Conservation (phyloP, 2,113 vertebrate species). For the Ornithorhynchus anatinus region DNA sequence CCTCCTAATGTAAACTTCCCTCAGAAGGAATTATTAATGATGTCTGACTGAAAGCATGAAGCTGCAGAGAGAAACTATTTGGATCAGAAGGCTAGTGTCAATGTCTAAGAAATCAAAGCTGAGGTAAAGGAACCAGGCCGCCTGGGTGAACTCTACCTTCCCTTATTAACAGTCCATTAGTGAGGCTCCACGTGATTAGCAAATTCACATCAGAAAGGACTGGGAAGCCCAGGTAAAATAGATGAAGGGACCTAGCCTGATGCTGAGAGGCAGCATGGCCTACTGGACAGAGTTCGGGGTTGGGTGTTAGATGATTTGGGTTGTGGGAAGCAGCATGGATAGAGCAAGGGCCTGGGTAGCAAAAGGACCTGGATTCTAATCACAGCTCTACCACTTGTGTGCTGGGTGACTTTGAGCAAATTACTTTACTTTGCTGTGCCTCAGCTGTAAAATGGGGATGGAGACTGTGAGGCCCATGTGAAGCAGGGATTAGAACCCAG, state of each 20-base stretch:
- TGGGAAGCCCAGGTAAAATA: not conserved
- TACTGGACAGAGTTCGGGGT: no score
- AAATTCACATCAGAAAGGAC: slow-evolving; percentile 4
- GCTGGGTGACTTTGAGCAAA: no score
- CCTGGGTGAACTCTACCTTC: not conserved
- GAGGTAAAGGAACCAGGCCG: not conserved
- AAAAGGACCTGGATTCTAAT: no score
- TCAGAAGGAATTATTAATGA: slow-evolving; percentile 37
- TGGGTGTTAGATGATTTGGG: no score
- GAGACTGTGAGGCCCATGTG: no score
- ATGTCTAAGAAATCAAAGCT: not conserved
- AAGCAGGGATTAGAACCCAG: no score
- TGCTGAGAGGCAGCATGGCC: no score
- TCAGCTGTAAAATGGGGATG: no score
- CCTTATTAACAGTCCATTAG: not conserved
- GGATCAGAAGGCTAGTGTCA: not conserved
- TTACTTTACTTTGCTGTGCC: no score
- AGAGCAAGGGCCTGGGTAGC: no score
- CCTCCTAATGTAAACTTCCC: slow-evolving; percentile 29
- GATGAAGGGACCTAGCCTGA: not conserved
- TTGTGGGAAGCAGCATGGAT: no score
- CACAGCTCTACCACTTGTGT: no score
- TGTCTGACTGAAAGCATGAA: not conserved
- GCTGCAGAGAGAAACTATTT: slow-evolving; percentile 16
- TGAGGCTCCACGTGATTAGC: not conserved